These are phyloP conservation scores for Drosophila kambysellisi DNA, from an alignment of 2,888 invertebrate species.

Conservation along the genomic window DNA sequence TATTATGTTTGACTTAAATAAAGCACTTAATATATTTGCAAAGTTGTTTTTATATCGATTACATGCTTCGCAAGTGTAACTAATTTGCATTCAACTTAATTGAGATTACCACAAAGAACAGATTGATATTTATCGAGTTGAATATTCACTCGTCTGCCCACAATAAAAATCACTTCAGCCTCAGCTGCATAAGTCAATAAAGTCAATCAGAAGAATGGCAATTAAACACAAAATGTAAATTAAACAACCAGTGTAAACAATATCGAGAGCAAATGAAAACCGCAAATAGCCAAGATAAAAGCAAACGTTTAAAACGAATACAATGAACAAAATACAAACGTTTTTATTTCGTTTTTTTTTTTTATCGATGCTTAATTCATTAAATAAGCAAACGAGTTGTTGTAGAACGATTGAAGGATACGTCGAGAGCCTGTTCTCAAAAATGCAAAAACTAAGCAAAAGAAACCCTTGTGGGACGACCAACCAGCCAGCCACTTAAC, in stretches of 20 bases:
- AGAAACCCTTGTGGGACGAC: slow-evolving; percentile 20
- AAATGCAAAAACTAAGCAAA: slow-evolving; percentile 54
- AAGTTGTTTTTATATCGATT: neutral
- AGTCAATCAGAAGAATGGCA: slow-evolving; percentile 16
- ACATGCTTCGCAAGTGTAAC: too few species aligned
- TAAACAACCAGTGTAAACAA: slow-evolving; percentile 32
- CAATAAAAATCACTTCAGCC: neutral
- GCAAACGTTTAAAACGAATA: slow-evolving; percentile 23
- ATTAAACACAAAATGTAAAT: slow-evolving; percentile 48
- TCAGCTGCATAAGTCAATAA: neutral
- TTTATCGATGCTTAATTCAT: slow-evolving; percentile 40
- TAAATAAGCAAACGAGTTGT: slow-evolving; percentile 37
- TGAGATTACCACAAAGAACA: neutral
- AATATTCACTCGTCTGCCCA: neutral
- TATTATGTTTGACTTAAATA: neutral
- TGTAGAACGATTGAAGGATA: slow-evolving; percentile 9
- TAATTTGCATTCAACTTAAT: neutral
- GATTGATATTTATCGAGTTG: neutral
- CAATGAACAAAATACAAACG: slow-evolving; percentile 16
- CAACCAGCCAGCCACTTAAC: slow-evolving; percentile 53
- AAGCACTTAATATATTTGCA: neutral
- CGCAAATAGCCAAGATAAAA: slow-evolving; percentile 24
- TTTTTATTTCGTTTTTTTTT: neutral
- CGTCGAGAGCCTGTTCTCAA: slow-evolving; percentile 41
- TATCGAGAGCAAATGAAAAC: slow-evolving; percentile 48